A percentile compares a stretch with the other conserved stretches of the same genome.
These are phyloP conservation scores for Orchesella flavescens DNA, from an alignment of 2,888 invertebrate species.

Conservation along the genomic window DNA sequence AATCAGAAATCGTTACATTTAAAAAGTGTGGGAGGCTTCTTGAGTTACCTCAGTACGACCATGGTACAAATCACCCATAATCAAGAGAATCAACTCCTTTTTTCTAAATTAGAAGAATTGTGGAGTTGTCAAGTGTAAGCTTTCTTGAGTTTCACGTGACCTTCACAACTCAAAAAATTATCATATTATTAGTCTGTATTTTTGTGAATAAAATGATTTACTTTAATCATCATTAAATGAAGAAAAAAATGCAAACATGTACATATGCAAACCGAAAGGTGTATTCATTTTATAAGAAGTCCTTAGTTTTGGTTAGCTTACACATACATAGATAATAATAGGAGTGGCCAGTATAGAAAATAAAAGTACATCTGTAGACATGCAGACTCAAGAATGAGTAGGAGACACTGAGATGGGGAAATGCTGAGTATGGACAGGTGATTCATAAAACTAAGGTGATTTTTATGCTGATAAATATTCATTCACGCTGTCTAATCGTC, in stretches of 20 bases:
- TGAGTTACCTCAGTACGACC: not conserved
- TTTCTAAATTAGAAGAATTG: slow-evolving; percentile 37
- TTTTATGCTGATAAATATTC: not conserved
- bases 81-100: slow-evolving; percentile 28
- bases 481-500: not conserved
- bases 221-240: not conserved
- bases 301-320: no score
- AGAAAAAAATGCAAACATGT: no score
- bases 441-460: not conserved
- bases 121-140: not conserved
- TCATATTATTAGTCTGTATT: not conserved
- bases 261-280: not conserved
- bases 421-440: no score
- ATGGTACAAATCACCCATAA: slow-evolving; percentile 18
- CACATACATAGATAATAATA: no score
- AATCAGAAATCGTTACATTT: not conserved
- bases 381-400: no score
- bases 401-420: no score
- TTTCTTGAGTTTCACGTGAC: not conserved
- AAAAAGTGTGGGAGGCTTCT: slow-evolving; percentile 33
- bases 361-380: no score
- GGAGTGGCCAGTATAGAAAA: no score
- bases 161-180: not conserved
- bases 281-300: not conserved
- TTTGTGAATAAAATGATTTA: not conserved